Conservation (phyloP, 2,113 vertebrate genomes). For the Xenus cinereus region DNA sequence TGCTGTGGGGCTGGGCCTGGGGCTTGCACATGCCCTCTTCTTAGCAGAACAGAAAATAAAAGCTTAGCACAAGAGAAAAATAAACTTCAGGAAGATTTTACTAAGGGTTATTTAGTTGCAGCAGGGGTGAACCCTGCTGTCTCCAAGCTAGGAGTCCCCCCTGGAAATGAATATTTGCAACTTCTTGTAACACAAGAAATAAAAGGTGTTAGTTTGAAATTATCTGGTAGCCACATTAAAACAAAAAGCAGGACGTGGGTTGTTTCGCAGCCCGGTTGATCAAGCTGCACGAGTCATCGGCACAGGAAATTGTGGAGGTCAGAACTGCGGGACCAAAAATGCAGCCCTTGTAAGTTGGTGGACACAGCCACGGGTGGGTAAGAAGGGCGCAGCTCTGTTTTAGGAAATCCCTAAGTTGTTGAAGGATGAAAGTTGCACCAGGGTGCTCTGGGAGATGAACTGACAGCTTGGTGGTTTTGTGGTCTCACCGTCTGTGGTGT, state of each 20-base stretch:
- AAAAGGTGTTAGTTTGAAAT: background rate
- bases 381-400: background rate
- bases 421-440: background rate
- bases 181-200: background rate
- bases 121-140: background rate
- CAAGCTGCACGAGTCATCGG: background rate
- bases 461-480: background rate
- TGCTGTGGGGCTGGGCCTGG: background rate
- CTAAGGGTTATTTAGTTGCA: background rate
- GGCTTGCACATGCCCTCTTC: background rate
- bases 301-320: background rate
- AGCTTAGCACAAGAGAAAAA: background rate
- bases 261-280: background rate
- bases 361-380: background rate
- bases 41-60: background rate
- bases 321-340: background rate
- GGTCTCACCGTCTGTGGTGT: background rate
- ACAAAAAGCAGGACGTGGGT: background rate
- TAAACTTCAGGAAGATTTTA: background rate
- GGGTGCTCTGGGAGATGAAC: background rate
- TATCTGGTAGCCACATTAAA: background rate
- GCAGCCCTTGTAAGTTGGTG: background rate
- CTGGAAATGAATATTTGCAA: background rate
- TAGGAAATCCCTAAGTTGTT: background rate
- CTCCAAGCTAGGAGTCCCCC: background rate